Evolutionary conservation across 2,797 vertebrate species (phyloP).

Genomic region (Clarias pachynema): DNA sequence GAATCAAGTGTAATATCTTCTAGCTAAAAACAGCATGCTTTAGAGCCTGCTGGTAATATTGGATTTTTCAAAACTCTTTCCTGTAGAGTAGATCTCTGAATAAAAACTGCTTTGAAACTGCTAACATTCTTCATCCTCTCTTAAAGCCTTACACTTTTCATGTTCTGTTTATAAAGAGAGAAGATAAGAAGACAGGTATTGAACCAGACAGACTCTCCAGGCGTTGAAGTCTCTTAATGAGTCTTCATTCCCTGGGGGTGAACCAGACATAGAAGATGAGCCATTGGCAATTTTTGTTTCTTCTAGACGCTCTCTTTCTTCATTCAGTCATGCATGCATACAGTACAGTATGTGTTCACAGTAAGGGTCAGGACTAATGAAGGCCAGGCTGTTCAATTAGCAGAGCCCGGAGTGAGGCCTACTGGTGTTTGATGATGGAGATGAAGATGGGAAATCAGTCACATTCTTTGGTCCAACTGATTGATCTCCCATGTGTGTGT

Average conservation of each 20-base stretch:
- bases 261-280: constrained; percentile 32
- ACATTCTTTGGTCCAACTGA: background rate
- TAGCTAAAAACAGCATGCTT: background rate
- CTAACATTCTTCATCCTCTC: background rate
- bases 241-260: constrained; percentile 10
- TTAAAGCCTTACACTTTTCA: constrained; percentile 5
- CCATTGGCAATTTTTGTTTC: constrained; percentile 13
- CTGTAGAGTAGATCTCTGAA: background rate
- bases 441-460: background rate
- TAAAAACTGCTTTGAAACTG: constrained; percentile 4
- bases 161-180: constrained; percentile 41
- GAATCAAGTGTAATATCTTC: background rate
- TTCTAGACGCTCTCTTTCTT: background rate
- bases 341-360: background rate
- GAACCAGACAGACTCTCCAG: constrained; percentile 12
- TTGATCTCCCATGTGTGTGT: background rate
- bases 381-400: constrained; percentile 22
- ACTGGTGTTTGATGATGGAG: constrained; percentile 18
- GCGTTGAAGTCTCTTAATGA: constrained; percentile 50
- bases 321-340: background rate
- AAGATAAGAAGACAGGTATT: constrained; percentile 26
- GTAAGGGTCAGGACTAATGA: constrained; percentile 11
- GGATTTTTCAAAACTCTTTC: background rate
- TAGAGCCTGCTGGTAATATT: background rate
- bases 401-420: background rate